These are phyloP conservation scores for Drosophila obscura DNA, from an alignment of 1,140 invertebrate species.

Conservation along the genomic window DNA sequence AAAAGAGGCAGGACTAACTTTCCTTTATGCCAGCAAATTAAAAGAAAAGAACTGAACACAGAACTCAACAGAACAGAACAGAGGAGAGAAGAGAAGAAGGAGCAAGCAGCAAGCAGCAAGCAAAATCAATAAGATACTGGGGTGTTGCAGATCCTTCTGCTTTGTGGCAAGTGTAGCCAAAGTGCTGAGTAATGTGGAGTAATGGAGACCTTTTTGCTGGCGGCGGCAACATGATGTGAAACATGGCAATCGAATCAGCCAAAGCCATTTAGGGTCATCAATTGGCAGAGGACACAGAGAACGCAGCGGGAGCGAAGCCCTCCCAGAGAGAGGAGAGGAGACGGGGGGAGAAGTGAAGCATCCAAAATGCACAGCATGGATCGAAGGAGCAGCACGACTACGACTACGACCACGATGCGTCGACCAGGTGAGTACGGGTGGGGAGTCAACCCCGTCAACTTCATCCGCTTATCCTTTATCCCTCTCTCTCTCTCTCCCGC, in stretches of 20 bases:
- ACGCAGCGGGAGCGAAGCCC: conserved; percentile 29
- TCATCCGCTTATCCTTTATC: background rate
- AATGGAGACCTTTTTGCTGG: conserved; percentile 77
- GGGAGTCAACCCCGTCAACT: background rate
- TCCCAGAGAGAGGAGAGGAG: background rate
- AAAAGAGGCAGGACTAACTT: conserved; percentile 11
- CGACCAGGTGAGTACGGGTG: conserved; percentile 61
- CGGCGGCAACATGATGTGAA: conserved; percentile 80
- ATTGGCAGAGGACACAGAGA: conserved; percentile 57
- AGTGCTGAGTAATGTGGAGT: conserved; percentile 78
- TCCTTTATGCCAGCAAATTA: conserved; percentile 42
- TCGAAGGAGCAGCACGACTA: conserved; percentile 25
- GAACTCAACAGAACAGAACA: conserved; percentile 17
- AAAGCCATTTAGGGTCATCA: conserved; percentile 81
- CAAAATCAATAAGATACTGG: conserved; percentile 48
- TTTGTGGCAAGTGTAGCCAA: conserved; percentile 59
- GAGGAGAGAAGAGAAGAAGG: conserved; percentile 17
- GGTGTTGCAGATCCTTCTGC: too few species aligned
- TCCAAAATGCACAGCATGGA: conserved; percentile 66
- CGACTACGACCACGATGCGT: conserved; percentile 21
- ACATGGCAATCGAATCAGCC: conserved; percentile 81
- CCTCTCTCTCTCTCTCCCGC: background rate
- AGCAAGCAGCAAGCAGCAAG: conserved; percentile 24
- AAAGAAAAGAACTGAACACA: conserved; percentile 36
- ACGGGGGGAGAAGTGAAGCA: background rate